Evolutionary conservation across 2,888 invertebrate species (phyloP).

Genomic region (Carterocephalus palaemon): DNA sequence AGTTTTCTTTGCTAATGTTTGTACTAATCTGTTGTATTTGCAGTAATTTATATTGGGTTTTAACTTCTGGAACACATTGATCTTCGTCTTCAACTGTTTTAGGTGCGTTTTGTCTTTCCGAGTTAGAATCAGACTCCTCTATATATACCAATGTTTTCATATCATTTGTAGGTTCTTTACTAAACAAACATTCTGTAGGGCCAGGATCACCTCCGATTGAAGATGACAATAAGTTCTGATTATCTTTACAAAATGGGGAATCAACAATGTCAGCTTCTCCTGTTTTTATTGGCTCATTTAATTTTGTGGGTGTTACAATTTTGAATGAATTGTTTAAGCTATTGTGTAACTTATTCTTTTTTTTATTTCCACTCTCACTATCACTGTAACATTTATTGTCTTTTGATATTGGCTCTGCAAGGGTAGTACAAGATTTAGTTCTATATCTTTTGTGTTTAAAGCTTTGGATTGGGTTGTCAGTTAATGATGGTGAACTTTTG

Average conservation of each 20-base stretch:
- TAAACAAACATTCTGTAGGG: constrained; percentile 40
- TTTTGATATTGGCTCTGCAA: constrained; percentile 32
- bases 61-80: constrained; percentile 62
- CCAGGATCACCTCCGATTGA: constrained; percentile 22
- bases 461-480: constrained; percentile 32
- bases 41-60: constrained; percentile 23
- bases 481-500: constrained; percentile 45
- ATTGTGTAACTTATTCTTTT: constrained; percentile 27
- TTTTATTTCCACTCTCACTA: constrained; percentile 45
- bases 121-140: constrained; percentile 60
- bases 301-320: too few species aligned
- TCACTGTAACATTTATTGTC: constrained; percentile 50
- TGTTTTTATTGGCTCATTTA: constrained; percentile 15
- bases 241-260: constrained; percentile 26
- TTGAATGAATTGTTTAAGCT: background rate
- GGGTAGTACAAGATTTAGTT: constrained; percentile 57
- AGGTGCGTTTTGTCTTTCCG: constrained; percentile 34
- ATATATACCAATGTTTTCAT: constrained; percentile 47
- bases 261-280: background rate
- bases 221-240: constrained; percentile 21
- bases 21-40: background rate
- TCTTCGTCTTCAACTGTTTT: constrained; percentile 45
- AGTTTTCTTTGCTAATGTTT: background rate
- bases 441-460: constrained; percentile 47
- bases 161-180: constrained; percentile 40